Percentiles rank a stretch among this genome's conserved stretches.
Conservation (phyloP, 1,140 invertebrate species). For the Camponotus floridanus region DNA sequence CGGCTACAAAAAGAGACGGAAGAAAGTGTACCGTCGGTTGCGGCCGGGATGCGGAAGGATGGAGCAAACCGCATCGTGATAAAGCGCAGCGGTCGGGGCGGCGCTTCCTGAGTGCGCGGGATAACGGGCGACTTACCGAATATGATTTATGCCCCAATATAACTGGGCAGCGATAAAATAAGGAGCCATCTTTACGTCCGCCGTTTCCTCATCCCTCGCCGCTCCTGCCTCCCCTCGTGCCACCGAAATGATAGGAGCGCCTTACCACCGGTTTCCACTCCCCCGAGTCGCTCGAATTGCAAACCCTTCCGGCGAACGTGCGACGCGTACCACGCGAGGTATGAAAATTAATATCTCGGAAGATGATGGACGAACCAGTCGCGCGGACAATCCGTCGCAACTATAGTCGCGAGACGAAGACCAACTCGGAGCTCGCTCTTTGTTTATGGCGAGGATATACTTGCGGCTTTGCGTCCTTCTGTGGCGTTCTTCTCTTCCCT, state of each 20-base stretch:
- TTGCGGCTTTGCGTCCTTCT: not conserved
- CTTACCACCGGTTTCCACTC: slow-evolving; percentile 7
- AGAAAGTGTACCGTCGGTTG: slow-evolving; percentile 20
- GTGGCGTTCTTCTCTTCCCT: not conserved
- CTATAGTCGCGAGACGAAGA: not conserved
- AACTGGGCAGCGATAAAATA: slow-evolving; percentile 80
- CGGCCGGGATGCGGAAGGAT: slow-evolving; percentile 39
- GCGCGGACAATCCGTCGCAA: slow-evolving; percentile 17
- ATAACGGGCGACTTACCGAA: slow-evolving; percentile 76
- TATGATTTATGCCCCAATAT: slow-evolving; percentile 81
- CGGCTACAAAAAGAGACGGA: slow-evolving; percentile 58
- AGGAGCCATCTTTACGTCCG: slow-evolving; percentile 70
- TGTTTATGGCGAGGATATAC: not conserved
- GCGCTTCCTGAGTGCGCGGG: slow-evolving; percentile 70
- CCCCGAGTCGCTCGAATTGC: slow-evolving; percentile 31
- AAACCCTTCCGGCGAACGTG: slow-evolving; percentile 29
- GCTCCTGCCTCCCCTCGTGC: not conserved
- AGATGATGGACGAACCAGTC: slow-evolving; percentile 39
- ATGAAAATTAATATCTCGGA: slow-evolving; percentile 56
- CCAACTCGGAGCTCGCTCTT: not conserved
- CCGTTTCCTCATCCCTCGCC: not conserved
- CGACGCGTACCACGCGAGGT: slow-evolving; percentile 31
- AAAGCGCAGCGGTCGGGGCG: slow-evolving; percentile 67
- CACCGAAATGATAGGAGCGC: not conserved
- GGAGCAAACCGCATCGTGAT: slow-evolving; percentile 67